phyloP scores from a whole-genome alignment of 2,888 invertebrate species.

The Parasteatoda lunata region DNA sequence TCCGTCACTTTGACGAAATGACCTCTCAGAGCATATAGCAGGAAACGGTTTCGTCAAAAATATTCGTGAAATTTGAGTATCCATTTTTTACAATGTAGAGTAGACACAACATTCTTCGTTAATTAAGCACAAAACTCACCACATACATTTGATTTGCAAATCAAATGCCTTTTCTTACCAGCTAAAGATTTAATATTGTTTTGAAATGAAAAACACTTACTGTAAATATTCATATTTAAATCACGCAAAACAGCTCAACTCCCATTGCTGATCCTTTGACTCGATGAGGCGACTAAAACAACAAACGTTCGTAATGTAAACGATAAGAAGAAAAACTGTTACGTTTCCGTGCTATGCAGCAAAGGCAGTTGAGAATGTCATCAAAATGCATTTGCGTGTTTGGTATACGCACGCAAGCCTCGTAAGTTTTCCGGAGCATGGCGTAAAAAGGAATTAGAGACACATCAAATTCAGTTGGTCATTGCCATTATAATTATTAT shows the following conservation, averaged over 20 bases:
- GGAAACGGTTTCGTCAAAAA: too few species aligned
- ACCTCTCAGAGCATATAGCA: too few species aligned
- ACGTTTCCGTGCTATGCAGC: background rate
- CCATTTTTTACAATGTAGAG: too few species aligned
- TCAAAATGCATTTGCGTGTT: conserved; percentile 42
- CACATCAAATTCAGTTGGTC: background rate
- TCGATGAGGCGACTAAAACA: background rate
- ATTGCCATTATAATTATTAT: background rate
- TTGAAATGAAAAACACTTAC: too few species aligned
- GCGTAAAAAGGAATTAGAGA: conserved; percentile 17
- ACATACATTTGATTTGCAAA: too few species aligned
- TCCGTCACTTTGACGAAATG: too few species aligned
- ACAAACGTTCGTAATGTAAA: background rate
- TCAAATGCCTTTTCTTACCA: too few species aligned
- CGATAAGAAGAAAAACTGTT: background rate
- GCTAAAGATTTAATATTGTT: too few species aligned
- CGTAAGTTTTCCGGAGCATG: conserved; percentile 10
- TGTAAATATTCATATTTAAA: background rate
- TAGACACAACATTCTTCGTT: too few species aligned
- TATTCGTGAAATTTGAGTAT: too few species aligned
- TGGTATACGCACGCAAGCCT: conserved; percentile 24
- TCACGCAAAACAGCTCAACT: background rate
- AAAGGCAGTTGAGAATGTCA: conserved; percentile 26
- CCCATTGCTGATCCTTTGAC: background rate
- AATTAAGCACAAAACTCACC: too few species aligned